Evolutionary conservation across 92 coral and sea anemone genomes (phyloP), one percentile per base, ranked within the genome.

Genomic region (Actinernus sp.): DNA sequence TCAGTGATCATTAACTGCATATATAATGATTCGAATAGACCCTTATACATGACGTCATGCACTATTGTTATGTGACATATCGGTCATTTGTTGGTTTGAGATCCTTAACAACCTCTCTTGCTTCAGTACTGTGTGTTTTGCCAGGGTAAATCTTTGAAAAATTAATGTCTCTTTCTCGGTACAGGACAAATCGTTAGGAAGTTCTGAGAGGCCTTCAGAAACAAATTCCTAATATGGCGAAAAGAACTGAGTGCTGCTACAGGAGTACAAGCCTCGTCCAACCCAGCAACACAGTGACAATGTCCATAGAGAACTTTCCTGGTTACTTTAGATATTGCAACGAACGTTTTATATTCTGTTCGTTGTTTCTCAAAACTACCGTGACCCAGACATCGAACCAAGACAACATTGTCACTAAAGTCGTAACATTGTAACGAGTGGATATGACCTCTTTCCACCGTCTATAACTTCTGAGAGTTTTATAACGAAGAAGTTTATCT

Each of bases 221-320:
- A 58, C 79, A 58, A 71, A 71, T 49, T 71, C 79, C 31, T 71
- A 54, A 46, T n/a, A 58, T 58, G 7, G n/a, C n/a, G n/a, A n/a
- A n/a, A n/a, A n/a, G n/a, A n/a, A n/a, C n/a, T n/a, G n/a, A n/a
- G 49, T 20, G 58, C 68, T 26, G 79, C 51, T 31, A 47, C 68
- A 22, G 43, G 78, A 23, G 68, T 71, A 23, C 78, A 57, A 19
- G 58, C 68, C 46, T 71, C 78, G 2, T 49, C 48, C 33, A 57
- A 61, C 3, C 78, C 78, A 27, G 78, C 78, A 3, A 71, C 78
- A 33, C 74, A 50, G 14, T 69, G 77, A 30, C 77, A 69, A 26
- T 69, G 53, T n/a, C 66, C 77, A 45, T 69, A 69, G 16, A 58
- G 28, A 21, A 68, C 58, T 21, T 69, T 69, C 28, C 13, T 69